Percentiles rank a stretch among this genome's conserved stretches.
phyloP scores from a whole-genome alignment of 2,113 vertebrate species.

The Tetrao urogallus region DNA sequence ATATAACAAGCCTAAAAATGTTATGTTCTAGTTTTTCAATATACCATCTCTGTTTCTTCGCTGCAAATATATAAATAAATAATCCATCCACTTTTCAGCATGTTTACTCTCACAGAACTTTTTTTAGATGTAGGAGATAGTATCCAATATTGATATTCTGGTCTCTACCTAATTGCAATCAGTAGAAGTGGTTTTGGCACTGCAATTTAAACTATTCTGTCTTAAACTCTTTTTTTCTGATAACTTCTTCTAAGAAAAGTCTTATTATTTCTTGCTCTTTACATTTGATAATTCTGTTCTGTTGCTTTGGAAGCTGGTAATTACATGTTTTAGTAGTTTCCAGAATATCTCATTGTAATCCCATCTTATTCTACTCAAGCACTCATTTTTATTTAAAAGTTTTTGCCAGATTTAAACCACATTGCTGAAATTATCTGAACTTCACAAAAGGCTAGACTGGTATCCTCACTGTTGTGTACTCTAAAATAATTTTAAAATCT shows the following conservation, averaged over 20 bases:
- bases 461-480: background rate
- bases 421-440: background rate
- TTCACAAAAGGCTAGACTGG: background rate
- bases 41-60: background rate
- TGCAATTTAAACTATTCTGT: background rate
- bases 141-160: background rate
- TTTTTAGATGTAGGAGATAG: background rate
- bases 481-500: background rate
- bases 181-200: background rate
- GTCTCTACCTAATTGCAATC: background rate
- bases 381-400: conserved; percentile 1
- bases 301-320: background rate
- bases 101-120: background rate
- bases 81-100: background rate
- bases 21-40: background rate
- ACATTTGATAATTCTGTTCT: background rate
- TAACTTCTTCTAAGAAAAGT: background rate
- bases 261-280: background rate
- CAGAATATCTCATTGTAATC: background rate
- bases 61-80: background rate
- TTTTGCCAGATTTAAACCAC: background rate
- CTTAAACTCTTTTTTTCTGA: background rate
- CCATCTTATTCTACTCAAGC: background rate
- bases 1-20: background rate
- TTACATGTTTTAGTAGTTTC: background rate